phyloP scores from a whole-genome alignment of 2,888 invertebrate species.

The Tolmerus cingulatus region DNA sequence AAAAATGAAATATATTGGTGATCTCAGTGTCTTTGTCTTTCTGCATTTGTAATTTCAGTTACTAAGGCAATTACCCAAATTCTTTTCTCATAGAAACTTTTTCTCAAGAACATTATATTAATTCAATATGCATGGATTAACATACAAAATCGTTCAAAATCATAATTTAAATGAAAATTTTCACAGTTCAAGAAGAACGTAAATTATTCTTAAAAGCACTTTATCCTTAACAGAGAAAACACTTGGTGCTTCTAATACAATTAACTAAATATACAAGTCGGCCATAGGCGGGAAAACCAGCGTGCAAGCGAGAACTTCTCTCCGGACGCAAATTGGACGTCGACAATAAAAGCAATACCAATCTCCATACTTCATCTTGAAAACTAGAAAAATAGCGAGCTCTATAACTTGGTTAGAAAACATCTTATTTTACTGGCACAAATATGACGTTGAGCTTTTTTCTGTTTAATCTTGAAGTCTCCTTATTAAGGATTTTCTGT shows the following conservation, averaged over 20 bases:
- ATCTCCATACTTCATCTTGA: too few species aligned
- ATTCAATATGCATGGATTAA: slow-evolving; percentile 29
- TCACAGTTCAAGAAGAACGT: slow-evolving; percentile 27
- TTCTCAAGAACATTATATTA: slow-evolving; percentile 11
- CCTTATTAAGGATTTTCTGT: too few species aligned
- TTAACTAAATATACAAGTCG: slow-evolving; percentile 41
- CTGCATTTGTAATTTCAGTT: too few species aligned
- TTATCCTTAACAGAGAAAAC: slow-evolving; percentile 35
- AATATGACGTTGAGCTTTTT: too few species aligned
- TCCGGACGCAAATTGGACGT: slow-evolving; percentile 19
- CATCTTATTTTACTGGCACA: too few species aligned
- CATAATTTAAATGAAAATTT: slow-evolving; percentile 30
- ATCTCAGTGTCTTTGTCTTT: too few species aligned
- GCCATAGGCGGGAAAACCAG: slow-evolving; percentile 18
- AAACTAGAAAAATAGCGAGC: too few species aligned
- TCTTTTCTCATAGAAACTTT: neutral
- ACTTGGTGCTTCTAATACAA: slow-evolving; percentile 43
- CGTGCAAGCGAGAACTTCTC: slow-evolving; percentile 16
- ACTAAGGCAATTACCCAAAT: neutral
- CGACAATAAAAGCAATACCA: slow-evolving; percentile 36
- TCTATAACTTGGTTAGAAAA: too few species aligned
- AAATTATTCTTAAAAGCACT: slow-evolving; percentile 43
- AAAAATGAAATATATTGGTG: too few species aligned
- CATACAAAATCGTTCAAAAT: slow-evolving; percentile 20
- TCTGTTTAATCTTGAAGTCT: too few species aligned